These are phyloP conservation scores for Halcyon malimbica DNA, from an alignment of 2,113 vertebrate species.

Conservation along the genomic window DNA sequence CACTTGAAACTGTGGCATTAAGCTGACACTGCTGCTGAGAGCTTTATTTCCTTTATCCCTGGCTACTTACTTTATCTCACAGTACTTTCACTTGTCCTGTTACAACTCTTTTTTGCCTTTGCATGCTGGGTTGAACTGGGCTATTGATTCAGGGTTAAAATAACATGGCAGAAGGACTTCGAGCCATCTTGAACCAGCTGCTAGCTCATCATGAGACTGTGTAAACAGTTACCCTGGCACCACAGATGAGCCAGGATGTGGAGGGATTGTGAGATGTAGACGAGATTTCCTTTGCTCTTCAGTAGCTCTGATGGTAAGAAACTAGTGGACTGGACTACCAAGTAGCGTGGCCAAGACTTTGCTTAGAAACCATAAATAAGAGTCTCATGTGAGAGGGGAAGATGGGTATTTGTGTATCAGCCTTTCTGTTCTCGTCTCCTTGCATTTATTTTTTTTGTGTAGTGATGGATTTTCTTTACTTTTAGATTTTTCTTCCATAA, in stretches of 20 bases:
- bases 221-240: slow-evolving; percentile 46
- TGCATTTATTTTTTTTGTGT: neutral
- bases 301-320: neutral
- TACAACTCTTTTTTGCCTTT: neutral
- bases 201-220: slow-evolving; percentile 8
- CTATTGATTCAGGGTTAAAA: slow-evolving; percentile 16
- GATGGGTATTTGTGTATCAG: neutral
- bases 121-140: neutral
- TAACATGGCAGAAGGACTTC: neutral
- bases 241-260: neutral
- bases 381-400: neutral
- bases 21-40: neutral
- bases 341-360: neutral
- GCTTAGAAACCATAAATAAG: neutral
- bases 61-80: neutral
- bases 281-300: neutral
- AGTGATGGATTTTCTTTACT: neutral
- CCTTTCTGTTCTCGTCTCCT: neutral
- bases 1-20: neutral
- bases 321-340: neutral
- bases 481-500: neutral
- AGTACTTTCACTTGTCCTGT: neutral
- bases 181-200: neutral
- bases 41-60: neutral
- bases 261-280: neutral